Conservation (phyloP, 2,797 vertebrate genomes). For the Spatula versicolor region DNA sequence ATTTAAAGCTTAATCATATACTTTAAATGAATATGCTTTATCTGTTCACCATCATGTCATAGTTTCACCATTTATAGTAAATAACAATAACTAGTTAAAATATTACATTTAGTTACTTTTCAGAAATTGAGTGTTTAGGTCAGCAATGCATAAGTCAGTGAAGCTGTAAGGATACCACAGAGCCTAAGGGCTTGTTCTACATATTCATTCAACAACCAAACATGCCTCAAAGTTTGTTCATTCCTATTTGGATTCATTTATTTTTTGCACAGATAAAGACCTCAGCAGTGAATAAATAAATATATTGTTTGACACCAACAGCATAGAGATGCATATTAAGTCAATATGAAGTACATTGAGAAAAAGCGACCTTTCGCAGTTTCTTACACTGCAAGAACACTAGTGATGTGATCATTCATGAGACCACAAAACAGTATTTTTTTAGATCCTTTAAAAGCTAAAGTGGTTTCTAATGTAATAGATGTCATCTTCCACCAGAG, state of each 20-base stretch:
- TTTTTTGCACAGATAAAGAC: background rate
- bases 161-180: background rate
- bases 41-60: background rate
- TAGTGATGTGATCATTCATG: background rate
- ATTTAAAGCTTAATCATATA: background rate
- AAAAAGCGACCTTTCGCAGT: background rate
- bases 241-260: background rate
- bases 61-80: background rate
- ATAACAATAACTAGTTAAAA: background rate
- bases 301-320: background rate
- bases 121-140: background rate
- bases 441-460: background rate
- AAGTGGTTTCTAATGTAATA: background rate
- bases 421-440: background rate
- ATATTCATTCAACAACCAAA: background rate
- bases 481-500: background rate
- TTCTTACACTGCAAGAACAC: background rate
- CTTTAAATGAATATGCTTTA: background rate
- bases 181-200: background rate
- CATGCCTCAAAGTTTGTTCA: background rate
- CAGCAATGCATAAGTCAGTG: background rate
- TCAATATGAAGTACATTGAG: background rate
- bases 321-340: background rate
- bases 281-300: background rate
- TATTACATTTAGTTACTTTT: background rate